phyloP scores from a whole-genome alignment of 2,797 vertebrate genomes.

The Neomorphus geoffroyi region DNA sequence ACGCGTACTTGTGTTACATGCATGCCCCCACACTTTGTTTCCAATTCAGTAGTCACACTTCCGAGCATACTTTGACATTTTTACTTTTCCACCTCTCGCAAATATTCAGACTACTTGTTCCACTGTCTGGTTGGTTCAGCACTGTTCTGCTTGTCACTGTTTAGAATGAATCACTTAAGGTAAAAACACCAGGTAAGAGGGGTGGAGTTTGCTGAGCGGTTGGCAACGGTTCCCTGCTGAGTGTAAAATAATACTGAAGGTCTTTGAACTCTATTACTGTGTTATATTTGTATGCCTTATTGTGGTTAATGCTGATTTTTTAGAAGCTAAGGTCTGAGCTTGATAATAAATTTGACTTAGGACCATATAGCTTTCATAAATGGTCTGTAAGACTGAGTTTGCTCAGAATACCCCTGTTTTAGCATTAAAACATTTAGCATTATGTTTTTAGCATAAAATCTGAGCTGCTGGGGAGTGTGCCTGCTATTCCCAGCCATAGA shows the following conservation, averaged over 20 bases:
- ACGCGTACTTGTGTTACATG: not conserved
- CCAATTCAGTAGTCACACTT: not conserved
- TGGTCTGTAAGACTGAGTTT: not conserved
- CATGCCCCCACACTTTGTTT: not conserved
- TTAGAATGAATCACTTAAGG: not conserved
- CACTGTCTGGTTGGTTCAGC: not conserved
- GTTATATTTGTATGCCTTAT: not conserved
- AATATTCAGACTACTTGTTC: not conserved
- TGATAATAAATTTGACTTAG: not conserved
- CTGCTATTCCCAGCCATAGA: not conserved
- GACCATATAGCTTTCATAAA: not conserved
- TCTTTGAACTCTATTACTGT: not conserved
- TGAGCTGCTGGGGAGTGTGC: not conserved
- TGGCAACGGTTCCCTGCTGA: not conserved
- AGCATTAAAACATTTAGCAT: too few relatives aligned
- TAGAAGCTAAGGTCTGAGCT: not conserved
- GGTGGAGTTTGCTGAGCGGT: not conserved
- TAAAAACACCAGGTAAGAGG: constrained; percentile 13
- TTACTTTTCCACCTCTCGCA: not conserved
- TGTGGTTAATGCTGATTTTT: not conserved
- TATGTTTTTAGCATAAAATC: not conserved
- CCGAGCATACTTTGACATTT: not conserved
- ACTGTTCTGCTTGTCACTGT: not conserved
- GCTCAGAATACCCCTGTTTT: not conserved
- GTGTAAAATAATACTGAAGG: constrained; percentile 47